phyloP scores from a whole-genome alignment of 2,113 vertebrate species.

The Serranochromis macrocephalus region DNA sequence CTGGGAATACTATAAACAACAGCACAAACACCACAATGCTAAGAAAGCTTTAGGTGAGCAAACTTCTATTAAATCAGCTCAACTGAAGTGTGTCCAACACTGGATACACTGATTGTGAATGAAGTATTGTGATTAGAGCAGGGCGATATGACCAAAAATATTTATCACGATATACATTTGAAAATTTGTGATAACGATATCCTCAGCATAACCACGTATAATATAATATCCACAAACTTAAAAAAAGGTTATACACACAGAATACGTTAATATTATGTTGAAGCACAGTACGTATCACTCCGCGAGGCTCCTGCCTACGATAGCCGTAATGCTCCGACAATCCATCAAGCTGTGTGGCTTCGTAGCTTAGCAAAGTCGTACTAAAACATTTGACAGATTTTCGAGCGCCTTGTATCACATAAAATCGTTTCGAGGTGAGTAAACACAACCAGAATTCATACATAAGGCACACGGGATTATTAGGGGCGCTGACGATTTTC shows the following conservation, averaged over 20 bases:
- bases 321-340: fast-evolving
- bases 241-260: fast-evolving
- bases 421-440: fast-evolving
- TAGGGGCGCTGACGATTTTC: fast-evolving
- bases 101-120: background rate
- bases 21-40: background rate
- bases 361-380: fast-evolving
- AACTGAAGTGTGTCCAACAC: background rate
- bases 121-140: background rate
- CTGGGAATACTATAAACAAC: background rate
- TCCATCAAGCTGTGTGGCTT: fast-evolving
- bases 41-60: background rate
- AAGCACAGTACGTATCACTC: fast-evolving
- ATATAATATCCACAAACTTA: background rate
- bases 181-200: background rate
- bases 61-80: background rate
- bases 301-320: fast-evolving
- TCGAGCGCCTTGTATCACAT: fast-evolving
- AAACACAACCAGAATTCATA: too few species aligned
- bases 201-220: background rate
- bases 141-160: background rate
- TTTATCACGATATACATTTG: background rate
- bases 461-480: too few species aligned
- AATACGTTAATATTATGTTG: background rate
- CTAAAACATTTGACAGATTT: background rate